phyloP scores from a whole-genome alignment of 2,797 vertebrate species.

The Gadopsis bispinosus region DNA sequence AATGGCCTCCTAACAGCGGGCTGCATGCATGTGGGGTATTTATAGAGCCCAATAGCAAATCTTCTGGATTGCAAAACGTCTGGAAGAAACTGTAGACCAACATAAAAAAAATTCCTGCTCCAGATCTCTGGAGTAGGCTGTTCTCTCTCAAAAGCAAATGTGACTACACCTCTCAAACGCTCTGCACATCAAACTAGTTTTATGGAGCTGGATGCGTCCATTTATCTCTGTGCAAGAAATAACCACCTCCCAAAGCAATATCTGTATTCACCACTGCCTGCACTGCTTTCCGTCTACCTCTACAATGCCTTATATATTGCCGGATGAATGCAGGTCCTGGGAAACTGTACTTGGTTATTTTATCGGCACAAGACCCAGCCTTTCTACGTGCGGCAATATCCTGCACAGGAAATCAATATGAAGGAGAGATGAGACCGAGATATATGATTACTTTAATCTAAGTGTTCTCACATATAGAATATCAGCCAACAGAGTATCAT shows the following conservation, averaged over 20 bases:
- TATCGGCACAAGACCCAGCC: conserved; percentile 54
- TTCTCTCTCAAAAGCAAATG: conserved; percentile 38
- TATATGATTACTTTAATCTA: conserved; percentile 49
- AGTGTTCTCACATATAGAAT: conserved; percentile 32
- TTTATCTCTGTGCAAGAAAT: conserved; percentile 55
- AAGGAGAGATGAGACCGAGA: conserved; percentile 32
- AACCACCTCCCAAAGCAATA: conserved; percentile 28
- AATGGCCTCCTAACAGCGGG: conserved; percentile 70
- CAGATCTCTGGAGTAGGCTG: conserved; percentile 27
- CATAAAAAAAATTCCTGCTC: conserved; percentile 58
- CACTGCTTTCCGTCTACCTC: conserved; percentile 22
- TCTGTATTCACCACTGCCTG: conserved; percentile 58
- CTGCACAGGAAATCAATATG: conserved; percentile 75
- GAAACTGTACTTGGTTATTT: conserved; percentile 65
- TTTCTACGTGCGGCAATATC: conserved; percentile 67
- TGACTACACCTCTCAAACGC: conserved; percentile 30
- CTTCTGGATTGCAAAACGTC: conserved; percentile 22
- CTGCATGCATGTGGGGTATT: conserved; percentile 70
- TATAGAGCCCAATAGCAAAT: conserved; percentile 69
- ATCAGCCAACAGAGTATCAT: neutral
- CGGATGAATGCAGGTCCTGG: conserved; percentile 29
- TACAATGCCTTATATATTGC: conserved; percentile 64
- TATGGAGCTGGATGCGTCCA: conserved; percentile 17
- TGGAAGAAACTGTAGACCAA: conserved; percentile 59
- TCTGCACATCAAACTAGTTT: conserved; percentile 30